phyloP scores from a whole-genome alignment of 92 coral and sea anemone species.

The Blastomussa wellsi region DNA sequence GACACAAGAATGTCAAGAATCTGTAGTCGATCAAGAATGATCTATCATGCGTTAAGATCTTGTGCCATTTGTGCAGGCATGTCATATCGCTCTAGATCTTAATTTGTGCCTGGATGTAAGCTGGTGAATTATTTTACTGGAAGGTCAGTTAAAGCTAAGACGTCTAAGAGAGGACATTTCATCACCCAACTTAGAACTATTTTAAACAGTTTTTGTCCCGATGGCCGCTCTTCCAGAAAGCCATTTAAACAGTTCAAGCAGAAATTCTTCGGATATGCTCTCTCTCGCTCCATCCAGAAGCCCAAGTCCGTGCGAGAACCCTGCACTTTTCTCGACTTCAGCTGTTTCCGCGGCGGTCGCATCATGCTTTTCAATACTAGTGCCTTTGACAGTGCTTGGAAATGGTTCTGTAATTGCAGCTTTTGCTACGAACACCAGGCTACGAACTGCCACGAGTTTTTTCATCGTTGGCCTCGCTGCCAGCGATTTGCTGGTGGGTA shows the following conservation, averaged over 20 bases:
- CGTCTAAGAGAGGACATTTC: not conserved
- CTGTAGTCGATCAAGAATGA: not conserved
- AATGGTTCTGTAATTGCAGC: constrained; percentile 83
- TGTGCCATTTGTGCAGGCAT: not conserved
- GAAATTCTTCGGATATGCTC: not conserved
- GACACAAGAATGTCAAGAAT: constrained; percentile 39
- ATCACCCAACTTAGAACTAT: not conserved
- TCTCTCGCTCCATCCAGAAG: not conserved
- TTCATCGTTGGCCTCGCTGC: constrained; percentile 83
- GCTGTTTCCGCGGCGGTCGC: constrained; percentile 55
- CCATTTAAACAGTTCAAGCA: not conserved
- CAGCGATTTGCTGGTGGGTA: constrained; percentile 83
- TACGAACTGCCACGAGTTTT: constrained; percentile 84
- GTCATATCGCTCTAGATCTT: not conserved
- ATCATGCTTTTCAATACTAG: constrained; percentile 55
- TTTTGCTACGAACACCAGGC: constrained; percentile 61
- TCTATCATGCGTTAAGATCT: constrained; percentile 16
- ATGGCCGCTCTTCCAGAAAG: constrained; percentile 19
- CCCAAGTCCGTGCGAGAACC: constrained; percentile 13
- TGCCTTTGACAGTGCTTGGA: constrained; percentile 75
- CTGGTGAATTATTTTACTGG: not conserved
- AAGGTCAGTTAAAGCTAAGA: not conserved
- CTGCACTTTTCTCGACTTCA: constrained; percentile 41
- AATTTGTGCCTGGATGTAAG: not conserved
- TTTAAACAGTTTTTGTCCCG: not conserved